Evolutionary conservation across 1,140 invertebrate species (phyloP), one percentile per base, ranked within the genome.

Genomic region (Homalodisca vitripennis): DNA sequence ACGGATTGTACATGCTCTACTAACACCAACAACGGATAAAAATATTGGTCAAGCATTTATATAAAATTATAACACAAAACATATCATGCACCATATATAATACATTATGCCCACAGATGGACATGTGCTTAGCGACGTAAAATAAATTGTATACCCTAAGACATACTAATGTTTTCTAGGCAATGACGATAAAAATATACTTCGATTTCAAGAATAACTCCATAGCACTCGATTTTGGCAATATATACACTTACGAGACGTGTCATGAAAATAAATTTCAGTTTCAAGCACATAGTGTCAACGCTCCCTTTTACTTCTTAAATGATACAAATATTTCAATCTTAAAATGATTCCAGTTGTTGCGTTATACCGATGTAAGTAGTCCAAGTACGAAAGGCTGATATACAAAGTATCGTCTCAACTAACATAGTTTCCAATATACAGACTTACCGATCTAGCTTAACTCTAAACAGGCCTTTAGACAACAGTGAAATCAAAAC

Each of bases 401-500:
- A 66, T 46, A 60, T 60, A 46, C 32, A 66, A 66, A 46, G 41
- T 46, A 22, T 29, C 3, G 17, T 60, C 14, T 55, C 24, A 26
- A 60, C 63, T 60, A 60, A 60, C 27, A 13, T 60, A 66, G 32
- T 66, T 46, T 17, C 20, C 31, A 63, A 13, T 32, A 63, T 63
- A 66, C 63, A 66, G 63, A 66, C 63, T 66, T 66, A 66, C 29
- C 27, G 17, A 24, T 31, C 24, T 46, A 46, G 17, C 63, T 66
- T 66, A 63, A 13, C 17, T 3, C 34, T 66, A 66, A 66, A 46
- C 63, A 66, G 41, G 63, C 24, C n/a, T 66, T 66, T 46, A 66
- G 63, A 46, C 63, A 66, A 66, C 63, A 66, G 63, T 66, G 24
- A 66, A 46, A 60, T 66, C 24, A 41, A 66, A 66, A 66, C 32